These are phyloP conservation scores for Polia nebulosa DNA, from an alignment of 2,888 invertebrate genomes.

Conservation along the genomic window DNA sequence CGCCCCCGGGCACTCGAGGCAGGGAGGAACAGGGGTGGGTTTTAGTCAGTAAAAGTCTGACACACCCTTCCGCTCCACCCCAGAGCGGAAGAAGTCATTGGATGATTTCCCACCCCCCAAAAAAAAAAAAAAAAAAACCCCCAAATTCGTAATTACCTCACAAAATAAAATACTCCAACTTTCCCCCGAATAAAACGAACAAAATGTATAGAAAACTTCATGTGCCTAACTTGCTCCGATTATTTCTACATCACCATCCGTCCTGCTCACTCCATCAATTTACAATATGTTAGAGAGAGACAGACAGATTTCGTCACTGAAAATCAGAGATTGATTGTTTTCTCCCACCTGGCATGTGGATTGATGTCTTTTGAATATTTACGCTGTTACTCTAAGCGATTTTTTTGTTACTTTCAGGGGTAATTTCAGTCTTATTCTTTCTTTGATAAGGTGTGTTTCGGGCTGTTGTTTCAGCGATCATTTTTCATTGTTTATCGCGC, in stretches of 20 bases:
- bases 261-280: constrained; percentile 56
- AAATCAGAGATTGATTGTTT: constrained; percentile 78
- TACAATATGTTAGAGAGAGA: constrained; percentile 58
- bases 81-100: too few species aligned
- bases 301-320: constrained; percentile 61
- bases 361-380: constrained; percentile 76
- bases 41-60: too few species aligned
- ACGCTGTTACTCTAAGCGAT: constrained; percentile 60
- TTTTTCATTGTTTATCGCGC: constrained; percentile 67
- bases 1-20: too few species aligned
- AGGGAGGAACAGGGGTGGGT: too few species aligned
- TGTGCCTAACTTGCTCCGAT: constrained; percentile 58
- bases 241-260: constrained; percentile 65
- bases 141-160: constrained; percentile 48
- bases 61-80: too few species aligned
- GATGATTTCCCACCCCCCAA: too few species aligned
- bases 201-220: constrained; percentile 47
- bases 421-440: constrained; percentile 33
- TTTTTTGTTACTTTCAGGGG: constrained; percentile 35
- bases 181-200: constrained; percentile 24
- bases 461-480: constrained; percentile 36
- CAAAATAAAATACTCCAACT: constrained; percentile 48
- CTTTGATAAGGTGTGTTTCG: constrained; percentile 31
- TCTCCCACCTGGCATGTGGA: constrained; percentile 70
- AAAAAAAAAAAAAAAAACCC: too few species aligned